Evolutionary conservation across 2,797 vertebrate species (phyloP).

Genomic region (Picus viridis): DNA sequence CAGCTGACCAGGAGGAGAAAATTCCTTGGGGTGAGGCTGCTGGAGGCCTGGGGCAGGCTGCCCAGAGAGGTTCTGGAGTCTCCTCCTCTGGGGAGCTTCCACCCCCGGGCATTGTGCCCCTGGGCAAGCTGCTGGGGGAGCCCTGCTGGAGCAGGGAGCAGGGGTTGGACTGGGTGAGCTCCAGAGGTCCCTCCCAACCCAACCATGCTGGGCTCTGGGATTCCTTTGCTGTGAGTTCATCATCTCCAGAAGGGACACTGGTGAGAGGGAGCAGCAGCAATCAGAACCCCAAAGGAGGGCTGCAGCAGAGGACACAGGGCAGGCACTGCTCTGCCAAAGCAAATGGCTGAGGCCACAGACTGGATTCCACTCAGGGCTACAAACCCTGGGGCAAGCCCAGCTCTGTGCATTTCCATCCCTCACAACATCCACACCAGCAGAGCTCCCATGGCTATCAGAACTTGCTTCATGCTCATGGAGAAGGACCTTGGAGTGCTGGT

Average conservation of each 20-base stretch:
- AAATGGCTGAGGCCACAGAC: background rate
- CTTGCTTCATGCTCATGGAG: background rate
- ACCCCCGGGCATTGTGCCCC: too few species aligned
- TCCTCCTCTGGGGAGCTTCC: too few species aligned
- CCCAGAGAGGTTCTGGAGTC: too few species aligned
- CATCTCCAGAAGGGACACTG: background rate
- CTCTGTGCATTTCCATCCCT: accelerated
- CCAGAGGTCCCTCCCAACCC: too few species aligned
- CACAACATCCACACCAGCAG: accelerated
- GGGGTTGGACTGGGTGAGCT: too few species aligned
- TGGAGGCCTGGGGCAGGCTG: too few species aligned
- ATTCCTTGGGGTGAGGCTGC: too few species aligned
- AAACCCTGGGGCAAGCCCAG: background rate
- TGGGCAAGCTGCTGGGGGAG: too few species aligned
- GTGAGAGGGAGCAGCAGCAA: background rate
- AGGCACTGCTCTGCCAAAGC: background rate
- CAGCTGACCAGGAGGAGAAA: too few species aligned
- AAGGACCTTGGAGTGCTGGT: too few species aligned
- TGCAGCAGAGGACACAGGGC: background rate
- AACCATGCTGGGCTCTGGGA: too few species aligned
- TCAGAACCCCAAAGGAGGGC: background rate
- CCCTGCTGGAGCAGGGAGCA: too few species aligned
- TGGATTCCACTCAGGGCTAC: background rate
- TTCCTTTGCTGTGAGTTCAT: background rate
- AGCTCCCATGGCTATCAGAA: background rate